These are phyloP conservation scores for Bovichtus variegatus DNA, from an alignment of 2,797 vertebrate genomes.

Conservation along the genomic window DNA sequence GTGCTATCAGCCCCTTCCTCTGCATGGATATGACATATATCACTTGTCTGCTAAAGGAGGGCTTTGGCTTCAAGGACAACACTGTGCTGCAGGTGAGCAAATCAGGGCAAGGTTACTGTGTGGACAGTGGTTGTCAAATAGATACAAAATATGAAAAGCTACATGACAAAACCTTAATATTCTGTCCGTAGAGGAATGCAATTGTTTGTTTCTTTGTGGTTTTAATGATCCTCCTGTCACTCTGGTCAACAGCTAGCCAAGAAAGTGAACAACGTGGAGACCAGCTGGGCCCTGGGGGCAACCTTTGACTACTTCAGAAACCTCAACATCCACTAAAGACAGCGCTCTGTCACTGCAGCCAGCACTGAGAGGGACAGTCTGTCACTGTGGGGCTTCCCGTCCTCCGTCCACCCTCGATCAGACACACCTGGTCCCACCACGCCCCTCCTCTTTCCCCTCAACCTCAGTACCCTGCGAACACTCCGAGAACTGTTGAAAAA, in stretches of 20 bases:
- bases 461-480: slow-evolving; percentile 72
- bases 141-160: slow-evolving; percentile 1
- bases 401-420: slow-evolving; percentile 55
- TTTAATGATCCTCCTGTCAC: slow-evolving; percentile 30
- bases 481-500: slow-evolving; percentile 77
- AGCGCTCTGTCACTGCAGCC: slow-evolving; percentile 64
- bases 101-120: slow-evolving; percentile 12
- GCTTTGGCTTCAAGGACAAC: slow-evolving; percentile 95
- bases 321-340: slow-evolving; percentile 89
- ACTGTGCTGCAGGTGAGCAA: slow-evolving; percentile 92
- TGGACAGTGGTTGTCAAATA: neutral
- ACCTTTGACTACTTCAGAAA: slow-evolving; percentile 95
- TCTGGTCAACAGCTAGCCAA: slow-evolving; percentile 90
- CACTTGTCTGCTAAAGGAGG: slow-evolving; percentile 95
- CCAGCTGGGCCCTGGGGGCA: slow-evolving; percentile 97
- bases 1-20: slow-evolving; percentile 93
- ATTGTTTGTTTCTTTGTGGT: slow-evolving; percentile 4
- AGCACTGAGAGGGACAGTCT: slow-evolving; percentile 78
- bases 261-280: slow-evolving; percentile 98
- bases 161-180: neutral
- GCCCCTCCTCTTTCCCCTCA: slow-evolving; percentile 44
- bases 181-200: neutral
- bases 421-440: slow-evolving; percentile 51
- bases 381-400: slow-evolving; percentile 71
- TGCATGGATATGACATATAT: slow-evolving; percentile 99